Evolutionary conservation across 2,888 invertebrate genomes (phyloP).

Genomic region (Malthinus seriepunctatus): DNA sequence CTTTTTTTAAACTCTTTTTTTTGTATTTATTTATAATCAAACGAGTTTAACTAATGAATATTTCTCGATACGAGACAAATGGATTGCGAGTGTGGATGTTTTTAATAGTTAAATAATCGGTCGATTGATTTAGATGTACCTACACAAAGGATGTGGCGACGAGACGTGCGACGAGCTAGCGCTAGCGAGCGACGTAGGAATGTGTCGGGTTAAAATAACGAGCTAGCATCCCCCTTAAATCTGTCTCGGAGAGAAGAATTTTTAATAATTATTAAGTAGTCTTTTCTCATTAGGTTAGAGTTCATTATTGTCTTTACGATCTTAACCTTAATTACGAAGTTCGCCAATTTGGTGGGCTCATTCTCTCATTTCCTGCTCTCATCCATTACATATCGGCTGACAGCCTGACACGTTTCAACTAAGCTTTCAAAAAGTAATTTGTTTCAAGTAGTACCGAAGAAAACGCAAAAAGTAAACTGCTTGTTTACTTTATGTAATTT

Average conservation of each 20-base stretch:
- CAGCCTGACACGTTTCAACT: constrained; percentile 33
- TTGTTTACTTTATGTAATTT: constrained; percentile 34
- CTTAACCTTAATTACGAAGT: constrained; percentile 35
- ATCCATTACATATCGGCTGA: constrained; percentile 38
- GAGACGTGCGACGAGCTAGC: too few relatives aligned
- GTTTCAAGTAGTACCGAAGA: constrained; percentile 31
- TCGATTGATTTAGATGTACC: constrained; percentile 25
- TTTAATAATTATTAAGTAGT: too few relatives aligned
- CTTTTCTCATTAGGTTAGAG: constrained; percentile 36
- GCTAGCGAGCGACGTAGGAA: constrained; percentile 35
- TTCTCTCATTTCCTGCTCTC: constrained; percentile 34
- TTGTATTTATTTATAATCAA: constrained; percentile 27
- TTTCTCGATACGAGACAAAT: constrained; percentile 46
- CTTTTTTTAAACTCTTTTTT: constrained; percentile 5
- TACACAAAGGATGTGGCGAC: too few relatives aligned
- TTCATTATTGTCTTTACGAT: constrained; percentile 35
- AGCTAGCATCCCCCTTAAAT: constrained; percentile 44
- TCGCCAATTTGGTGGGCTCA: constrained; percentile 35
- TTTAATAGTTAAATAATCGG: constrained; percentile 39
- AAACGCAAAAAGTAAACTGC: constrained; percentile 33
- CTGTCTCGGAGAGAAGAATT: constrained; percentile 38
- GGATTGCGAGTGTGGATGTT: constrained; percentile 35
- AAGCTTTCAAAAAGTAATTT: constrained; percentile 38
- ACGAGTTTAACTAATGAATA: constrained; percentile 44
- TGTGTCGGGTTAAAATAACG: constrained; percentile 39